Evolutionary conservation across 2,888 invertebrate species (phyloP), one percentile per base, ranked within the genome.

Genomic region (Macrophya alboannulata): DNA sequence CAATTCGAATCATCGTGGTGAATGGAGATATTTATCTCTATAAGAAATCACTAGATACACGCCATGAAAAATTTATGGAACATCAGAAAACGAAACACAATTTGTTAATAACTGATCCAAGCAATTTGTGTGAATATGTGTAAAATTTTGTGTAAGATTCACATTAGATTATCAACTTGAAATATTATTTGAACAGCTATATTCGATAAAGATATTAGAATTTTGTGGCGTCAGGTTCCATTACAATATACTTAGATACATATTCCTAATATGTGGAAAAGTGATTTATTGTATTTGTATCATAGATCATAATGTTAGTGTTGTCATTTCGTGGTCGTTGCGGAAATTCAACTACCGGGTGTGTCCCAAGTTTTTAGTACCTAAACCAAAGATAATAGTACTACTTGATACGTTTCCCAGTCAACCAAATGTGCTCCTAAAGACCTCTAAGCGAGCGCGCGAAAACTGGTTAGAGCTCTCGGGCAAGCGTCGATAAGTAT

Each of bases 251-350:
- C 89, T 90, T 91, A 92, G 90, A 88, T 81, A 90, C 91, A 91
- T 92, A 92, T 92, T 92, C 91, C 91, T 92, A 91, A 90, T 92
- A 91, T 92, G 90, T 90, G 90, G 91, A 90, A 72, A 86, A 88
- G 62, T 81, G 62, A 62, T 62, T 91, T 91, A 91, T 91, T 92
- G 91, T 92, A 92, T 90, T 90, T 92, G 90, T 92, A 92, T 91
- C 88, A 91, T 91, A 91, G 88, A 88, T 86, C 76, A 86, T 90
- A 90, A 88, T 90, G 90, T 88, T 89, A 88, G 88, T 87, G 87
- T 81, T 91, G 89, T 91, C 89, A 90, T 90, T 91, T 90, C 87
- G 90, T 88, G 89, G 88, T 90, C 89, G 90, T 88, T 89, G 88
- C 89, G 87, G 89, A 89, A 89, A 88, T 89, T 88, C 86, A 88